phyloP scores from a whole-genome alignment of 2,797 vertebrate species.

The Champsocephalus esox region DNA sequence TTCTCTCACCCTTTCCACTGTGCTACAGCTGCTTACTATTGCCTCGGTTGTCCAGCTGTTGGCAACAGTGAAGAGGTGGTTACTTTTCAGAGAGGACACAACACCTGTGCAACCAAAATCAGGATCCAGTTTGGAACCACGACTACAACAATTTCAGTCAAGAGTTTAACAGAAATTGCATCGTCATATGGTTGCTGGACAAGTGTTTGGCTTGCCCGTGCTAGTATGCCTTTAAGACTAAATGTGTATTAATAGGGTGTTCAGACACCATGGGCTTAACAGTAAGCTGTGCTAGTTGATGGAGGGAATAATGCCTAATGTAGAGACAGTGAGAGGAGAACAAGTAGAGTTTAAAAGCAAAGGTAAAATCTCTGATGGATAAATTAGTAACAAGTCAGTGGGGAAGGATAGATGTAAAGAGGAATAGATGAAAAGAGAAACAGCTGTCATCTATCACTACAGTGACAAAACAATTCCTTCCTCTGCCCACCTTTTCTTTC shows the following conservation, averaged over 20 bases:
- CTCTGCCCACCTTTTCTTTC: background rate
- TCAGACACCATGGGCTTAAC: slow-evolving; percentile 36
- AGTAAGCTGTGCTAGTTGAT: slow-evolving; percentile 43
- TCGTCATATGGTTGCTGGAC: background rate
- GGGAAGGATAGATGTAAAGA: slow-evolving; percentile 47
- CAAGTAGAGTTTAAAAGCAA: slow-evolving; percentile 34
- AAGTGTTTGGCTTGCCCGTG: background rate
- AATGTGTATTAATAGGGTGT: slow-evolving; percentile 5
- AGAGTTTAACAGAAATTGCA: too few relatives aligned
- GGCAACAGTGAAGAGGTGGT: slow-evolving; percentile 20
- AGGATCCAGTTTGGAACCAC: background rate
- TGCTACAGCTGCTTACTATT: slow-evolving; percentile 43
- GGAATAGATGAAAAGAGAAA: slow-evolving; percentile 20
- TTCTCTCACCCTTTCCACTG: slow-evolving; percentile 20
- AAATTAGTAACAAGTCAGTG: slow-evolving; percentile 50
- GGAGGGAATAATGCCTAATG: slow-evolving; percentile 28
- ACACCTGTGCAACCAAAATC: slow-evolving; percentile 19
- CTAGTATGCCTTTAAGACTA: slow-evolving; percentile 17
- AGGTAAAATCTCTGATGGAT: slow-evolving; percentile 54
- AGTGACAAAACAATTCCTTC: slow-evolving; percentile 36
- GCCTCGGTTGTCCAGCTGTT: slow-evolving; percentile 46
- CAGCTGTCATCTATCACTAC: slow-evolving; percentile 39
- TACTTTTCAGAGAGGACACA: slow-evolving; percentile 15
- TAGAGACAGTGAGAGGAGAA: background rate
- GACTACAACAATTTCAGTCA: too few relatives aligned